A percentile compares a stretch with the other conserved stretches of the same genome.
phyloP scores from a whole-genome alignment of 2,888 invertebrate species.

The Thumatha senex region DNA sequence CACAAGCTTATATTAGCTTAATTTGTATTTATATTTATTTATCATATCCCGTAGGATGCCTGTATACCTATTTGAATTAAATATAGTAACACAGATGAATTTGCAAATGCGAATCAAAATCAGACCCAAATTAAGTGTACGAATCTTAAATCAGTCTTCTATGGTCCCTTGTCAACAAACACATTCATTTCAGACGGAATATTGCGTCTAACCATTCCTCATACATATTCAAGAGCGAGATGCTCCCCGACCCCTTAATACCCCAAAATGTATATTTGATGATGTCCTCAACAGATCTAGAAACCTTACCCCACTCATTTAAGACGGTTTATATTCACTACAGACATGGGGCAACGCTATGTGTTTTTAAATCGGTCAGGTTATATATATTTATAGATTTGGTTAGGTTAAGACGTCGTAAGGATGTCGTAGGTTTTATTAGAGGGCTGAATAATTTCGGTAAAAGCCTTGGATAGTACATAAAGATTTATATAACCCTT shows the following conservation, averaged over 20 bases:
- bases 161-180: conserved; percentile 10
- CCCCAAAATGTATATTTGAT: conserved; percentile 76
- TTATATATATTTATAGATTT: conserved; percentile 43
- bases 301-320: conserved; percentile 25
- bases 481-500: background rate
- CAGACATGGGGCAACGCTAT: conserved; percentile 30
- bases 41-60: too few relatives aligned
- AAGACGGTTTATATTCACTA: conserved; percentile 59
- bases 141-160: background rate
- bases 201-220: conserved; percentile 22
- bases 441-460: background rate
- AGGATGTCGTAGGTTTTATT: conserved; percentile 18
- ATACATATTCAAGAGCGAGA: conserved; percentile 64
- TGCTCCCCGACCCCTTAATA: conserved; percentile 52
- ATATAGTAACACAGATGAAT: too few relatives aligned
- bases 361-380: conserved; percentile 42
- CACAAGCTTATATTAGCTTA: too few relatives aligned
- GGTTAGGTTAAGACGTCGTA: conserved; percentile 35
- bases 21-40: too few relatives aligned
- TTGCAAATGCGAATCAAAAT: too few relatives aligned
- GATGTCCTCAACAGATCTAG: conserved; percentile 51
- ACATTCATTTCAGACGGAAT: conserved; percentile 8
- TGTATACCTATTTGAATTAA: too few relatives aligned
- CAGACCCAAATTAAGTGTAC: too few relatives aligned
- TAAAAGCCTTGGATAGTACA: background rate